Evolutionary conservation across 2,797 vertebrate genomes (phyloP).

Genomic region (Galago senegalensis): DNA sequence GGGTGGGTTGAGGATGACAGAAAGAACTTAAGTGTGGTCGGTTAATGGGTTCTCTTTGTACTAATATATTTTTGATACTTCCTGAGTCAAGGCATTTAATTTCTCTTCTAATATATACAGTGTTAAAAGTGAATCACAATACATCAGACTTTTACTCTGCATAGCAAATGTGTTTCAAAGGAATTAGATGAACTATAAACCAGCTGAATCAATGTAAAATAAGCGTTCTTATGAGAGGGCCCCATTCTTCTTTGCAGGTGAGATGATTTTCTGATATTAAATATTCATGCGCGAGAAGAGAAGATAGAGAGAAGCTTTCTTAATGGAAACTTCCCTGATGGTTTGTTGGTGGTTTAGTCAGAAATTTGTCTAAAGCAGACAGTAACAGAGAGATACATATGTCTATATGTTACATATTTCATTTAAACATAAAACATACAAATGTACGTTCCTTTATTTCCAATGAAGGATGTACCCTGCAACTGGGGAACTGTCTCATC

Average conservation of each 20-base stretch:
- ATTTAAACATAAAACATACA: conserved; percentile 8
- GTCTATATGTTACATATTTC: background rate
- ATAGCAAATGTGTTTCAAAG: background rate
- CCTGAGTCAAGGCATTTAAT: conserved; percentile 17
- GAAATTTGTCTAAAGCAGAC: background rate
- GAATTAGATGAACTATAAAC: background rate
- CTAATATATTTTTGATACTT: conserved; percentile 41
- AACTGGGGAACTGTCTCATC: background rate
- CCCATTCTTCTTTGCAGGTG: background rate
- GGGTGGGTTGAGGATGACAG: background rate
- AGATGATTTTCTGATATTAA: background rate
- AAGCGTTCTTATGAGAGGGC: background rate
- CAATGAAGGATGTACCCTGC: background rate
- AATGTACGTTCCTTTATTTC: background rate
- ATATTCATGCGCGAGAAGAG: background rate
- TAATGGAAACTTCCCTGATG: background rate
- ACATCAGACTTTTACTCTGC: conserved; percentile 26
- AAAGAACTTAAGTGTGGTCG: background rate
- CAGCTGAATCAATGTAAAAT: background rate
- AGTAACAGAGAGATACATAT: background rate
- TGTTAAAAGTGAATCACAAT: background rate
- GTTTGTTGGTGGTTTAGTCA: background rate
- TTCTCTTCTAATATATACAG: conserved; percentile 1
- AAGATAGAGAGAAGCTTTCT: background rate
- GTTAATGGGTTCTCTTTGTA: background rate